These are phyloP conservation scores for Anas platyrhynchos DNA, from an alignment of 2,113 vertebrate species.

Conservation along the genomic window DNA sequence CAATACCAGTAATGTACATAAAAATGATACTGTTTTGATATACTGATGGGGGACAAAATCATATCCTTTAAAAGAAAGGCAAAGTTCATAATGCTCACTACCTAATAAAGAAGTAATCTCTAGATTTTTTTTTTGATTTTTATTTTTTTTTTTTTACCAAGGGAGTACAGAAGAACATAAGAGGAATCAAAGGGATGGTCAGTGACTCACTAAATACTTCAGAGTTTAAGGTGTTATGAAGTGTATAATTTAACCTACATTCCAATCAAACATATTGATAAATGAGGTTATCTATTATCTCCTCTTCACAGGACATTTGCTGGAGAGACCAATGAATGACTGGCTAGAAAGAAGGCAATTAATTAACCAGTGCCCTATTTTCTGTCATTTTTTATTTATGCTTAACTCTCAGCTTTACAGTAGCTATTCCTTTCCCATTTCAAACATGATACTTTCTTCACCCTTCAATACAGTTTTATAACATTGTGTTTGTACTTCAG, in stretches of 20 bases:
- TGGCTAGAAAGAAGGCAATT: background rate
- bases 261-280: background rate
- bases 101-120: background rate
- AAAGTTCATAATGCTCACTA: background rate
- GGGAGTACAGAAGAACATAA: background rate
- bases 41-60: background rate
- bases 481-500: background rate
- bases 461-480: background rate
- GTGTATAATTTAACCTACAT: background rate
- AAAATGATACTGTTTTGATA: background rate
- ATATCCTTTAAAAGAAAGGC: background rate
- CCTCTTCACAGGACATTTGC: background rate
- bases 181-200: background rate
- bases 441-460: background rate
- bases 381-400: background rate
- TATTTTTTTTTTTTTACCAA: background rate
- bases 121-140: background rate
- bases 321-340: background rate
- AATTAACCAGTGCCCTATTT: accelerated
- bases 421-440: background rate
- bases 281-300: background rate
- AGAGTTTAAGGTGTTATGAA: background rate
- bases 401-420: background rate
- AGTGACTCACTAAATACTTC: background rate
- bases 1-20: background rate